Base-by-base conservation (phyloP, 2,888 invertebrate species). In the Falcaria lacertinaria region DNA sequence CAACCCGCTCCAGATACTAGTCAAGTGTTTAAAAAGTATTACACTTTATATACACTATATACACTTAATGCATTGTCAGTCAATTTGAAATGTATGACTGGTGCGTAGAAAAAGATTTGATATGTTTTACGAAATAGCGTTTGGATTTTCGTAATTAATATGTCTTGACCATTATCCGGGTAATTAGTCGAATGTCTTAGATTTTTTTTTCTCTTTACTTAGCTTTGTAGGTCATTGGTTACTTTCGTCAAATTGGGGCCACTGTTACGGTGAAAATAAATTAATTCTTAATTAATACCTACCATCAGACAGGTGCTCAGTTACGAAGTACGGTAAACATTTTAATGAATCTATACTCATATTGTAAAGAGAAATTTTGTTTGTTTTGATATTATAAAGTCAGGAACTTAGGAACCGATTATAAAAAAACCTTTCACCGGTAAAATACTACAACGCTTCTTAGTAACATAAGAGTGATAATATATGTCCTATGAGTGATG, bases 61-160 rank as follows among this genome's bases (percentile, higher is more conserved):
- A 57, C 57, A 58, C 64, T 68, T 74, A 76, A 77, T 72, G 72
- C 51, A 60, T 68, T 79, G 80, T 79, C 79, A 75, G 69, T 78
- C 73, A 77, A 42, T 61, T 57, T 71, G 69, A 71, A 69, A 66
- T 54, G 46, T 52, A 58, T 45, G 50, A 54, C 45, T 45, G 52
- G 46, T 48, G 52, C 57, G 58, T 59, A 59, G 60, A 47, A 56
- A 56, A 54, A 40, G 54, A 48, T 42, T 46, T 45, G 47, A 53
- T 44, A 44, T 44, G 43, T 49, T 60, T 57, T 54, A 47, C 54
- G 52, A 51, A 53, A 57, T 52, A 38, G 8, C 32, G 36, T 13
- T 17, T 54, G 46, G 28, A 3, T 11, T 42, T 50, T 25, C 37
- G 54, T 48, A 55, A 52, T 52, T 55, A 51, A 48, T 50, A 39